A percentile compares a stretch with the other conserved stretches of the same genome.
phyloP scores from a whole-genome alignment of 1,140 invertebrate species.

The Habropoda laboriosa region DNA sequence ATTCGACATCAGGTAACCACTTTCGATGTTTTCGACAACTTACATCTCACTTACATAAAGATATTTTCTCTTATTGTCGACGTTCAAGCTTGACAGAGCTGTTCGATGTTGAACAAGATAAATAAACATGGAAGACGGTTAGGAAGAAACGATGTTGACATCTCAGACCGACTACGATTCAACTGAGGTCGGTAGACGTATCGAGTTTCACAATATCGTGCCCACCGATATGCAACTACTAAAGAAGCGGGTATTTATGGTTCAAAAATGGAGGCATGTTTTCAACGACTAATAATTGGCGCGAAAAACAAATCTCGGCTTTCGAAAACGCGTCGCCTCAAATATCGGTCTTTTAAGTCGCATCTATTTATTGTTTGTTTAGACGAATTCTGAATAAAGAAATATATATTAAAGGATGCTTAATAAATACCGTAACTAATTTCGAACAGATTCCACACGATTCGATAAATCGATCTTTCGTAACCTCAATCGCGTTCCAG shows the following conservation, averaged over 20 bases:
- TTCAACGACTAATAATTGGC: neutral
- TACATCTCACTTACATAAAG: neutral
- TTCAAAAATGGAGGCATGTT: slow-evolving; percentile 16
- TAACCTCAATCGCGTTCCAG: too few species aligned
- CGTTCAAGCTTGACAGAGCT: neutral
- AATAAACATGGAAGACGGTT: neutral
- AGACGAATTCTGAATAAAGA: too few species aligned
- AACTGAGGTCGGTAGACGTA: neutral
- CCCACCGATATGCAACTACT: neutral
- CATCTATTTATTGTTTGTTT: neutral
- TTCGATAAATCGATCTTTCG: too few species aligned
- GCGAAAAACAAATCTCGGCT: neutral
- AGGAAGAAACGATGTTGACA: neutral
- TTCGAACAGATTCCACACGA: too few species aligned
- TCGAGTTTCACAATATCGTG: neutral
- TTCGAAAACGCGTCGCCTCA: neutral
- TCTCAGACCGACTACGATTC: neutral
- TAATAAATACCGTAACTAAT: too few species aligned
- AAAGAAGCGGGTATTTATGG: neutral
- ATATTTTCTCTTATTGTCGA: neutral
- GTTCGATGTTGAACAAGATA: neutral
- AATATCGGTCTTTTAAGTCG: neutral
- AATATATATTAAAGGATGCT: too few species aligned
- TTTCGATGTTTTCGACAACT: neutral
- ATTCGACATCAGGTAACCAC: too few species aligned